Evolutionary conservation across 2,888 invertebrate genomes (phyloP), one percentile per base, ranked within the genome.

Genomic region (Ramazzottius varieornatus): DNA sequence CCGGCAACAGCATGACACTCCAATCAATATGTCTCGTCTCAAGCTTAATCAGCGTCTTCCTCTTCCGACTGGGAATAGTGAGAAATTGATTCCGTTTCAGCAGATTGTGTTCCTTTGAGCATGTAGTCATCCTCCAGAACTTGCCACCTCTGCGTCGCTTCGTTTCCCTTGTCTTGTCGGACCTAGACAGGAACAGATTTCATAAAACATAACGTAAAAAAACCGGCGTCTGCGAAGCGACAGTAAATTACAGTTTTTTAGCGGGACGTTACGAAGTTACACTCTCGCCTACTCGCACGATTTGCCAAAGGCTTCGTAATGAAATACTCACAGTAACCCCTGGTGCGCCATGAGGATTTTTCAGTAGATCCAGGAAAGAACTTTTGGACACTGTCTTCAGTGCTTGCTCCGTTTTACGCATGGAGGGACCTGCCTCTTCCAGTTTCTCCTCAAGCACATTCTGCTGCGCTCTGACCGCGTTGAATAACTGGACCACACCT

Each of bases 401-500:
- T 1, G 81, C 80, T 72, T 85, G 85, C 68, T 88, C 88, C 72
- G 83, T 83, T 72, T 85, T 85, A 33, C 83, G 81, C 74, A 87
- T 86, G 40, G 87, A 79, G 32, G 84, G 80, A 20, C 75, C 74
- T 33, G 72, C 76, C 29, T 83, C 80, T 65, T 82, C 78, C 65
- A 89, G 74, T 75, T 86, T 83, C 66, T 80, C 81, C 63, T 83
- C 82, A 64, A 90, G 77, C 66, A 83, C 82, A 73, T 83, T 86
- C 75, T 91, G 90, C 75, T 91, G 90, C 70, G 84, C 81, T 71
- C 82, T 83, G 0, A 92, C 90, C 34, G 88, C 86, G 80, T 92
- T 92, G 72, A 91, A 92, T 68, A 92, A 78, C 73, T 91, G 90
- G 0, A 92, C 89, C 0, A 91, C 89, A 72, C 91, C 92, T 74